Evolutionary conservation across 2,797 vertebrate species (phyloP), one percentile per base, ranked within the genome.

Genomic region (Siniperca scherzeri): DNA sequence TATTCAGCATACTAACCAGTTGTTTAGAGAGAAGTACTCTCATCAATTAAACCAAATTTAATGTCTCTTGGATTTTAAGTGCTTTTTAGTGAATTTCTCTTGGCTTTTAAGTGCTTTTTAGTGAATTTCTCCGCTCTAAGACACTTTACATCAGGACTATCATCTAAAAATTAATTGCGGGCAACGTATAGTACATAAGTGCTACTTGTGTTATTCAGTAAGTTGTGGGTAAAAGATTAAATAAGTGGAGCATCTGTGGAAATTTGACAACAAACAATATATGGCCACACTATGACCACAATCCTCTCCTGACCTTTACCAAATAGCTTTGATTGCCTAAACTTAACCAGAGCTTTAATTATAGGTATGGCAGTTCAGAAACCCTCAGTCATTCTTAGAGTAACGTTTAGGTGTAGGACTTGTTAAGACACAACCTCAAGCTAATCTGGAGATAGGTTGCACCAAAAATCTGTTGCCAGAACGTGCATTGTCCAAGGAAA

Each of bases 1-100:
- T 25, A 8, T 80, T 83, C 10, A 21, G 44, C 12, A 44, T 76
- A 53, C 78, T 87, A 46, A 50, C 44, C 2, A 61, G 10, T 44
- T 70, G 61, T 22, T 40, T 36, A 8, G 12, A 70, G 46, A 62
- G 46, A 7, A n/a, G 36, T 42, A 48, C 59, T 81, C 5, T 53
- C 55, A 40, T 75, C 52, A 22, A 3, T 9, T 38, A 48, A 82
- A 70, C 1, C 5, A 64, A 78, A 65, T 27, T 33, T 61, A 55
- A 38, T 21, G 36, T 64, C 7, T 57, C 3, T n/a, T n/a, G n/a
- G n/a, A n/a, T n/a, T n/a, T n/a, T n/a, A n/a, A n/a, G n/a, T n/a
- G n/a, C n/a, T n/a, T n/a, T n/a, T n/a, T n/a, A n/a, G n/a, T n/a
- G n/a, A n/a, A n/a, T n/a, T n/a, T n/a, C n/a, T n/a, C n/a, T 12